Base-by-base conservation (phyloP, 2,888 invertebrate genomes). In the Terebella lapidaria region DNA sequence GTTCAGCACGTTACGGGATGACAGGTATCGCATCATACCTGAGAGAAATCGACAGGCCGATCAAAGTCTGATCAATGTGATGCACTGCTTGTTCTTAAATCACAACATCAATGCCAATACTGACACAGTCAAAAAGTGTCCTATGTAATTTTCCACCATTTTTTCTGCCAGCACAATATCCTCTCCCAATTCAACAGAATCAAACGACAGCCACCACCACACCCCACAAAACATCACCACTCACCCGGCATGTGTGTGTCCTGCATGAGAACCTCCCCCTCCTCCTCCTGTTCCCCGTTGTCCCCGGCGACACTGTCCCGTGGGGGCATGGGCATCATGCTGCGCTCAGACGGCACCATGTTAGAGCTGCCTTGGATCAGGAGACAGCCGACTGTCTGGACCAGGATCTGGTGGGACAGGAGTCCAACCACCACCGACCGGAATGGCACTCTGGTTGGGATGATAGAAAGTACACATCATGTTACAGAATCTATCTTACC, bases 351-450 rank as follows among this genome's bases (percentile, higher is more conserved):
- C 10, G 61, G 42, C 5, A 63, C 63, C 56, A 57, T 56, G 52
- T 62, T 54, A 18, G 84, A 83, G 1, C 86, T 85, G 1, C 89
- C 88, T 73, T 92, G 91, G 46, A 94, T 85, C 22, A 95, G 83
- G 20, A 94, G 84, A 71, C 89, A 90, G 2, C 92, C 94, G 62
- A 94, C 88, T 57, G 93, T 89, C 82, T 94, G 94, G 30, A 94
- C 85, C 57, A 94, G 83, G 85, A 94, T 90, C 82, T 94, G 94
- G 79, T 94, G 94, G 3, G 94, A 92, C 67, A 94, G 79, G 60
- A 95, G 85, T 1, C 94, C 92, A 2, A 94, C 90, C 0, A 94
- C 89, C 56, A 95, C 81, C 67, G 89, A 91, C 73, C 90, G 86
- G 73, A 94, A 90, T 2, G 94, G 92, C 64, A 95, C 91, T 68